Percentiles rank a stretch among this genome's conserved stretches.
Evolutionary conservation across 2,888 invertebrate genomes (phyloP).

Genomic region (Microplitis deprimator): DNA sequence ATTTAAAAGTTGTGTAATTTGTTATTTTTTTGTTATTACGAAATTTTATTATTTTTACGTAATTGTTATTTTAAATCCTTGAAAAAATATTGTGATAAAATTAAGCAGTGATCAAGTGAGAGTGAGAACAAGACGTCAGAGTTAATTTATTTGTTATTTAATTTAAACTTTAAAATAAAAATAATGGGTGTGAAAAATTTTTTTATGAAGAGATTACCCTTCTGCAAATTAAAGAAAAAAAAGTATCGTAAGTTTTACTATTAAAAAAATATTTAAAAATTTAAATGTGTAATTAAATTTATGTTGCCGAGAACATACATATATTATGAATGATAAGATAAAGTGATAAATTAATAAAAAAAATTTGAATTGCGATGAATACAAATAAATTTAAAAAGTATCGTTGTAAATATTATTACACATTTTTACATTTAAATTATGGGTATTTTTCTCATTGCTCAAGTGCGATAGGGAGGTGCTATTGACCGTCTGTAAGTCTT

Average conservation of each 20-base stretch:
- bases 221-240: constrained; percentile 63
- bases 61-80: not conserved
- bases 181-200: constrained; percentile 67
- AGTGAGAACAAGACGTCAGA: constrained; percentile 31
- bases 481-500: constrained; percentile 22
- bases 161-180: not conserved
- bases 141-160: constrained; percentile 31
- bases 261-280: not conserved
- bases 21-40: not conserved
- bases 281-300: not conserved
- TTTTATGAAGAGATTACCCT: constrained; percentile 64
- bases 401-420: not conserved
- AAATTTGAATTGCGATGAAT: not conserved
- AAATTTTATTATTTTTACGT: constrained; percentile 7
- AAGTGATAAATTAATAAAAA: constrained; percentile 4
- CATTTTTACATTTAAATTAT: not conserved
- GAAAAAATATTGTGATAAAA: constrained; percentile 1
- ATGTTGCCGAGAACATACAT: not conserved
- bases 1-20: not conserved
- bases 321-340: constrained; percentile 4
- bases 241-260: constrained; percentile 58
- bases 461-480: constrained; percentile 22
- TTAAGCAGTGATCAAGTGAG: constrained; percentile 26
- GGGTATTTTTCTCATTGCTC: constrained; percentile 4
- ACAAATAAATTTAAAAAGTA: not conserved